Evolutionary conservation across 2,888 invertebrate species (phyloP), one percentile per base, ranked within the genome.

Genomic region (Standfussiana lucernea): DNA sequence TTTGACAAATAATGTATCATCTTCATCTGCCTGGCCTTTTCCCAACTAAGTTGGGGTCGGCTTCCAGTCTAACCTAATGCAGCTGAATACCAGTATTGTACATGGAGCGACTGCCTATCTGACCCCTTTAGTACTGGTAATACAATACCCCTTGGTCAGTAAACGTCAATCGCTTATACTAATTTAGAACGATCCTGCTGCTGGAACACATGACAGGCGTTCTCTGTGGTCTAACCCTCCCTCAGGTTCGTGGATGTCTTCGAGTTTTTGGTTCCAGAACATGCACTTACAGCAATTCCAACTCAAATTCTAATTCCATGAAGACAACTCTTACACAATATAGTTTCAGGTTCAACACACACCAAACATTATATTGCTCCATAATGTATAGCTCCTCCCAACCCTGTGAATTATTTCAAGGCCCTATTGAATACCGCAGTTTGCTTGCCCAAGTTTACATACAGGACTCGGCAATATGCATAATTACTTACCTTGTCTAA

Each of bases 361-460:
- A 47, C 45, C 28, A 61, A 72, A 32, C 47, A 56, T 77, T 56
- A 61, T 59, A 75, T 56, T 40, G 62, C 37, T 81, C 50, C 64
- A 71, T 73, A 82, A 90, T 89, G 89, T 89, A 91, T 88, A 56
- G 86, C 65, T 72, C 66, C 88, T 87, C 82, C 69, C 64, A 87
- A 86, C 79, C 80, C 81, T 84, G 88, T 89, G 86, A 89, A 83
- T 87, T 84, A 88, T 86, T 89, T 87, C 83, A 86, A 85, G 84
- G 77, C 77, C 74, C 85, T 75, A 87, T 87, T 88, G 74, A 85
- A 79, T 79, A 69, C 77, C 69, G 53, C 56, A 85, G 84, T 86
- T 72, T 84, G 85, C 77, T 70, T 79, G 79, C 74, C 67, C 59
- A 79, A 86, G 77, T 79, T 84, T 83, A 78, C 82, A 77, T 79